Conservation (phyloP, 1,140 invertebrate species). For the Plectrocnemia conspersa region DNA sequence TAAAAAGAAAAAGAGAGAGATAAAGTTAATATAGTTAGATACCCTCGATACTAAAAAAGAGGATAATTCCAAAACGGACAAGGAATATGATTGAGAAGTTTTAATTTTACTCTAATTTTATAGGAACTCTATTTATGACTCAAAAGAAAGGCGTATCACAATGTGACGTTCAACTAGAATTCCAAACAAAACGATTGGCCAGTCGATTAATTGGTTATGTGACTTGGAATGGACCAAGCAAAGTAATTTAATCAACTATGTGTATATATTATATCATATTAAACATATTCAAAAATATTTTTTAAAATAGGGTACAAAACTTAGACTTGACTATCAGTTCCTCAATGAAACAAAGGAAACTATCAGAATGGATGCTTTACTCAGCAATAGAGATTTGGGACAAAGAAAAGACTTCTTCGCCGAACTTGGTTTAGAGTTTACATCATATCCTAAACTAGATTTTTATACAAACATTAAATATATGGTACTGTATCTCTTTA, state of each 20-base stretch:
- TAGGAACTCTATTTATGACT: constrained; percentile 52
- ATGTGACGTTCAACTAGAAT: constrained; percentile 62
- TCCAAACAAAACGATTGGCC: constrained; percentile 63
- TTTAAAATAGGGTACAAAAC: constrained; percentile 46
- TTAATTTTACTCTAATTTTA: constrained; percentile 11
- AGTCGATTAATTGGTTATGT: constrained; percentile 66
- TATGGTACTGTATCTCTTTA: constrained; percentile 46
- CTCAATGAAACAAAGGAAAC: constrained; percentile 61
- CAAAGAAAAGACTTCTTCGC: constrained; percentile 59
- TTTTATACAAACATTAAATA: constrained; percentile 63
- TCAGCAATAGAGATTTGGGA: constrained; percentile 58
- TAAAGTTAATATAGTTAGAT: too few species aligned
- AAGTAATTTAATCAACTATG: constrained; percentile 12
- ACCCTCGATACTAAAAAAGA: too few species aligned
- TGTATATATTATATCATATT: constrained; percentile 4
- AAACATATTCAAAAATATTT: constrained; percentile 7
- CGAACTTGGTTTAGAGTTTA: constrained; percentile 62
- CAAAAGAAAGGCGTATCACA: constrained; percentile 66
- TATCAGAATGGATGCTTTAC: constrained; percentile 59
- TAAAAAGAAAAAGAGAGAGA: too few species aligned
- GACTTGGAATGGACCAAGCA: constrained; percentile 50
- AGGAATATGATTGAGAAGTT: too few species aligned
- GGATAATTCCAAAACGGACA: too few species aligned
- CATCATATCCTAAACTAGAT: constrained; percentile 71
- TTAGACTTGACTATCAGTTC: constrained; percentile 65